A percentile compares a stretch with the other conserved stretches of the same genome.
Evolutionary conservation across 2,113 vertebrate genomes (phyloP).

Genomic region (Scomber japonicus): DNA sequence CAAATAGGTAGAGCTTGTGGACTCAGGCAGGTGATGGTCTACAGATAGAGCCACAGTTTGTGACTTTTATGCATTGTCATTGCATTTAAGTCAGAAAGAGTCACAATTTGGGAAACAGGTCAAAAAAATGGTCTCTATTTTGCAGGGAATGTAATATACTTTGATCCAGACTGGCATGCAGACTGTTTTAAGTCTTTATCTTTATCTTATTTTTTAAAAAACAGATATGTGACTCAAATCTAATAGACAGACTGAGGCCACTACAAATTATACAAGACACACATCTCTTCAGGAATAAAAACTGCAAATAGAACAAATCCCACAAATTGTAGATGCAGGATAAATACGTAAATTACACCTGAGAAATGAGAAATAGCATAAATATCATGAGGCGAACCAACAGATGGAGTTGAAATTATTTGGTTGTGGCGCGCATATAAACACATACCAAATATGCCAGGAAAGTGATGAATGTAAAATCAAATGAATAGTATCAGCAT

Average conservation of each 20-base stretch:
- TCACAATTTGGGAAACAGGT: too few relatives aligned
- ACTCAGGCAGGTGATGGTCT: slow-evolving; percentile 35
- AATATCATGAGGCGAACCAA: slow-evolving; percentile 10
- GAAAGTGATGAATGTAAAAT: slow-evolving; percentile 17
- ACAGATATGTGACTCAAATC: too few relatives aligned
- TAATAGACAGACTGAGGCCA: too few relatives aligned
- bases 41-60: neutral
- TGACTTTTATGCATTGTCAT: neutral
- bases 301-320: neutral
- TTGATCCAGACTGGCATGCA: too few relatives aligned
- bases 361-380: slow-evolving; percentile 11
- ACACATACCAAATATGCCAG: slow-evolving; percentile 15
- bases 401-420: slow-evolving; percentile 57
- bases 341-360: slow-evolving; percentile 25
- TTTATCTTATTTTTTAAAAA: too few relatives aligned
- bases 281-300: neutral
- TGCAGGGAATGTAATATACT: too few relatives aligned
- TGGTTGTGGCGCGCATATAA: slow-evolving; percentile 13
- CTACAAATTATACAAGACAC: too few relatives aligned
- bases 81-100: neutral
- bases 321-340: neutral
- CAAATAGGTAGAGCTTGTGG: neutral
- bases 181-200: too few relatives aligned
- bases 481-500: neutral
- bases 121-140: too few relatives aligned